phyloP scores from a whole-genome alignment of 2,113 vertebrate species.

The Cygnus atratus region DNA sequence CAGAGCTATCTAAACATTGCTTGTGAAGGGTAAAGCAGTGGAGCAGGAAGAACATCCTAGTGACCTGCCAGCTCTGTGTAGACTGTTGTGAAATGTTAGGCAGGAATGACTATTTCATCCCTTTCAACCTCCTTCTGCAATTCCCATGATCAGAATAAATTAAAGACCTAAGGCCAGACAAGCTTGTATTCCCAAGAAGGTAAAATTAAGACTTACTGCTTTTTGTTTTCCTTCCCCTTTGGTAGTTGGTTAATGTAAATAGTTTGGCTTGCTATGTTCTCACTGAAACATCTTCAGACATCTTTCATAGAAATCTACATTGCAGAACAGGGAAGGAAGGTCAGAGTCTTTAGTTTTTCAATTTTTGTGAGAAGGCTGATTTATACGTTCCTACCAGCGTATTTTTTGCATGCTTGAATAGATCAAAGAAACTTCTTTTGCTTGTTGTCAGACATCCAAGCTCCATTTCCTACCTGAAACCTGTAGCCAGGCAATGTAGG shows the following conservation, averaged over 20 bases:
- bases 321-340: not conserved
- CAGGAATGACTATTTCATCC: not conserved
- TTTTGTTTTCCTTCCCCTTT: not conserved
- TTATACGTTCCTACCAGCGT: not conserved
- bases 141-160: not conserved
- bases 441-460: not conserved
- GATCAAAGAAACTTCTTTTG: not conserved
- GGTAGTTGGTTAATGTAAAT: not conserved
- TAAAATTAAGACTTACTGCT: not conserved
- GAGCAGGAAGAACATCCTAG: not conserved
- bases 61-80: not conserved
- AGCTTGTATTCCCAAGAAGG: not conserved
- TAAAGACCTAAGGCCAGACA: too few relatives aligned
- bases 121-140: not conserved
- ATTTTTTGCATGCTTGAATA: not conserved
- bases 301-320: not conserved
- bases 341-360: not conserved
- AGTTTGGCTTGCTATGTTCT: not conserved
- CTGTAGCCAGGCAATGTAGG: not conserved
- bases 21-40: not conserved
- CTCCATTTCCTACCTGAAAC: not conserved
- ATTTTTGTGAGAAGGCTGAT: not conserved
- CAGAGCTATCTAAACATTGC: rapidly evolving
- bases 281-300: not conserved
- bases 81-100: not conserved